These are phyloP conservation scores for Trypoxylon attenuatum DNA, from an alignment of 2,888 invertebrate genomes.

Conservation along the genomic window DNA sequence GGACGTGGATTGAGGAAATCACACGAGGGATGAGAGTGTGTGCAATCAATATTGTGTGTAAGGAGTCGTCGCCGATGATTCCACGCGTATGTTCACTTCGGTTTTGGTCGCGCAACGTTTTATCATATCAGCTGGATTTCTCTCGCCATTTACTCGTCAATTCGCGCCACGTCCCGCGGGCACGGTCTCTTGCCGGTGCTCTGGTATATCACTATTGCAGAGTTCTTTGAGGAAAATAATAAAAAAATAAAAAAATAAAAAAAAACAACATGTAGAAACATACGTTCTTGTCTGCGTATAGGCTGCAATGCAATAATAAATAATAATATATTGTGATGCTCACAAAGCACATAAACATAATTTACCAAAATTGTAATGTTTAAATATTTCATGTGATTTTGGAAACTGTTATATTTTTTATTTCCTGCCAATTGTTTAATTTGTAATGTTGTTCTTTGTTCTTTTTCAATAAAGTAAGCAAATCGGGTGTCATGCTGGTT, in stretches of 20 bases:
- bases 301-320: slow-evolving; percentile 70
- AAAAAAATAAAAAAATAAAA: slow-evolving; percentile 44
- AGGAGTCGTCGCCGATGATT: too few relatives aligned
- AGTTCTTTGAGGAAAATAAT: slow-evolving; percentile 52
- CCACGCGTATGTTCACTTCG: slow-evolving; percentile 8
- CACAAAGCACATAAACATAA: slow-evolving; percentile 72
- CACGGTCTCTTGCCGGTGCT: slow-evolving; percentile 41
- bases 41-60: slow-evolving; percentile 30
- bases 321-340: slow-evolving; percentile 69
- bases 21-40: too few relatives aligned
- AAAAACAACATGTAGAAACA: slow-evolving; percentile 59
- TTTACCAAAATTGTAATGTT: slow-evolving; percentile 69
- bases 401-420: slow-evolving; percentile 74
- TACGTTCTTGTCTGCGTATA: slow-evolving; percentile 70
- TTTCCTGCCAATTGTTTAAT: slow-evolving; percentile 74
- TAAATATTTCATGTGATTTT: slow-evolving; percentile 74
- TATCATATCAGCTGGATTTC: slow-evolving; percentile 66
- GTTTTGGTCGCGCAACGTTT: slow-evolving; percentile 49
- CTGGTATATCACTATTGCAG: slow-evolving; percentile 63
- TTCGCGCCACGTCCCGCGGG: slow-evolving; percentile 63
- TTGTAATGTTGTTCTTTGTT: slow-evolving; percentile 74
- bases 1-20: too few relatives aligned
- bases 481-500: slow-evolving; percentile 32
- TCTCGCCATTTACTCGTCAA: slow-evolving; percentile 62
- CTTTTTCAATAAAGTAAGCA: slow-evolving; percentile 73